phyloP scores from a whole-genome alignment of 2,888 invertebrate genomes.

The Glaucopsyche alexis region DNA sequence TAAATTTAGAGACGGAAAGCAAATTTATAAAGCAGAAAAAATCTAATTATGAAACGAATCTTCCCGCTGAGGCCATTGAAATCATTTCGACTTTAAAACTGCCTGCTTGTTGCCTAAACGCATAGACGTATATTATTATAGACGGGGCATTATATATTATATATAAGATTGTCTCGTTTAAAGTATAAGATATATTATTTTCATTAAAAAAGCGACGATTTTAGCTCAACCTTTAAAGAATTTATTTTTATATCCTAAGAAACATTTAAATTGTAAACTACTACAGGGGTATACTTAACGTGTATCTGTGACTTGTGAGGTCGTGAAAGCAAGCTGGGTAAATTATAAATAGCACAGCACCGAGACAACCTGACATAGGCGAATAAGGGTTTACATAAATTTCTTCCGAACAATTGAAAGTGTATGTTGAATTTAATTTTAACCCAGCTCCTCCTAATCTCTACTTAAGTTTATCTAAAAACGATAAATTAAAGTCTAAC shows the following conservation, averaged over 20 bases:
- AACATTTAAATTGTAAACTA: not conserved
- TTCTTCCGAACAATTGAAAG: slow-evolving; percentile 33
- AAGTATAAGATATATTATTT: not conserved
- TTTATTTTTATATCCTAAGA: not conserved
- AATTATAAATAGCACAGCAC: not conserved
- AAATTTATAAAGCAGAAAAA: too few species aligned
- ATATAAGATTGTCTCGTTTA: too few species aligned
- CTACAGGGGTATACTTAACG: not conserved
- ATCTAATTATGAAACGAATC: too few species aligned
- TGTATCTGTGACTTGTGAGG: too few species aligned
- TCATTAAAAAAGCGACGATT: not conserved
- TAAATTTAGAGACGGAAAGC: too few species aligned
- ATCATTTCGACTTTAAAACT: too few species aligned
- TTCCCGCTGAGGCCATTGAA: too few species aligned
- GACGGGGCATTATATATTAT: too few species aligned
- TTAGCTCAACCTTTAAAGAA: not conserved
- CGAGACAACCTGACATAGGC: not conserved
- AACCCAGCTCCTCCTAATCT: slow-evolving; percentile 53
- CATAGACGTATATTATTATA: too few species aligned
- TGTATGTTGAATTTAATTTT: slow-evolving; percentile 40
- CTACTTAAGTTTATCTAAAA: slow-evolving; percentile 69
- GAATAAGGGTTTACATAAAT: slow-evolving; percentile 16
- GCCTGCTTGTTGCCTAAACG: too few species aligned
- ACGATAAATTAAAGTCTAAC: slow-evolving; percentile 68
- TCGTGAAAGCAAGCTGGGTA: not conserved